Base-by-base conservation (phyloP, 2,113 vertebrate genomes). In the Lycocorax pyrrhopterus region DNA sequence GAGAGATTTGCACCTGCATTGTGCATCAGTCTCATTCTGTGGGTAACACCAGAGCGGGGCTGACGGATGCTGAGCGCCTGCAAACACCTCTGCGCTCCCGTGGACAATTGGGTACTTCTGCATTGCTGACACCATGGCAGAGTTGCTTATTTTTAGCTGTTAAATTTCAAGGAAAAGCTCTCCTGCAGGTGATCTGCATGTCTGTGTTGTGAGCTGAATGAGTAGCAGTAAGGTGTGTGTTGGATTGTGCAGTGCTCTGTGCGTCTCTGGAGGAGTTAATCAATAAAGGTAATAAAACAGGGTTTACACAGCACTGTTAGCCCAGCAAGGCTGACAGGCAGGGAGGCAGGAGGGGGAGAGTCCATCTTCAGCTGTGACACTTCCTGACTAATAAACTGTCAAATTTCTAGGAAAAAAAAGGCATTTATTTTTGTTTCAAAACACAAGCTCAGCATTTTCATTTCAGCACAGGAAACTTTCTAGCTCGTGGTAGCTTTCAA, bases 1-100 rank as follows among this genome's bases (percentile, higher is more conserved):
- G 93, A 91, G 87, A 84, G 80, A 64, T 97, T 87, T 91, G 87
- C 89, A 53, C 6, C 64, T 8, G 1, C 53, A 3, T 47, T 37
- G 29, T 32, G 73, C 92, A 81, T 94, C 79, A 49, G 53, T 78
- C 94, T 93, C 26, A 0, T 37, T 68, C 84, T 74, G 63, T 43
- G 52, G 44, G 87, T 26, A 33, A 67, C 73, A 33, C 26, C n/a
- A 46, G 68, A 46, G 71, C 0, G 0, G 64, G 32, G 73, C 23
- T 41, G 83, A 43, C 0, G 0, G 64, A 37, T 23, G 75, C 87
- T 4, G 67, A 41, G 58, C 0, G 1, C 77, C 55, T 21, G 39
- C 9, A 2, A 13, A 29, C n/a, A 2, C 47, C 63, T 64, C 55
- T 17, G 72, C 13, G 86, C 80, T 77, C 21, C 0, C 12, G 35